Conservation (phyloP, 2,888 invertebrate species). For the Drosophila crucigera region DNA sequence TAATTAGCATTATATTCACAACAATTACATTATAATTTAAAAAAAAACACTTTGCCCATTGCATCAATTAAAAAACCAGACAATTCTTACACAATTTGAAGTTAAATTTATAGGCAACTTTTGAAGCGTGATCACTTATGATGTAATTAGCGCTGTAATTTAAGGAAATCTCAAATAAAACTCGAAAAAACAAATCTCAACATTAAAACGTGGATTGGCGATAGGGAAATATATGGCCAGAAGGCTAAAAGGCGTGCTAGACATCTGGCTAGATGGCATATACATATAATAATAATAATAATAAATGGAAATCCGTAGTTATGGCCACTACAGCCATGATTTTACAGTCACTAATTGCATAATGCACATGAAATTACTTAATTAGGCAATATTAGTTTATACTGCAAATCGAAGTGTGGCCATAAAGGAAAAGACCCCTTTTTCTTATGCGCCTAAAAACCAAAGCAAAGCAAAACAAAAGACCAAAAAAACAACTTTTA, state of each 20-base stretch:
- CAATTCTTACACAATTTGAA: slow-evolving; percentile 14
- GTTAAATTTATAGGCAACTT: slow-evolving; percentile 23
- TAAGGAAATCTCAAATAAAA: slow-evolving; percentile 45
- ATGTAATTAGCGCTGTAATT: slow-evolving; percentile 54
- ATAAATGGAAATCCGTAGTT: slow-evolving; percentile 58
- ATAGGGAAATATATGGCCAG: slow-evolving; percentile 26
- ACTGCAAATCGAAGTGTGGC: slow-evolving; percentile 69
- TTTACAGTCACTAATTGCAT: slow-evolving; percentile 78
- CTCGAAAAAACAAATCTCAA: slow-evolving; percentile 39
- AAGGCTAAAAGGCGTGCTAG: slow-evolving; percentile 42
- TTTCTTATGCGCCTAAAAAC: slow-evolving; percentile 19
- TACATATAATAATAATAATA: slow-evolving; percentile 5
- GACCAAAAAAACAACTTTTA: slow-evolving; percentile 18
- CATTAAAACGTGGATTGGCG: slow-evolving; percentile 58
- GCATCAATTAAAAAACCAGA: neutral
- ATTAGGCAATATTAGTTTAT: slow-evolving; percentile 73
- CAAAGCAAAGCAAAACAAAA: neutral
- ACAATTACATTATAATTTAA: neutral
- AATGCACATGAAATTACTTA: slow-evolving; percentile 75
- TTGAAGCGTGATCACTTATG: slow-evolving; percentile 30
- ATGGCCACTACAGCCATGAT: slow-evolving; percentile 63
- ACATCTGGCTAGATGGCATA: slow-evolving; percentile 1
- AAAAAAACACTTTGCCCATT: neutral
- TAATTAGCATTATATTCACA: neutral
- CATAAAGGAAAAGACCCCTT: slow-evolving; percentile 63